phyloP scores from a whole-genome alignment of 2,888 invertebrate genomes.

The Eueremaeus valkanovi region DNA sequence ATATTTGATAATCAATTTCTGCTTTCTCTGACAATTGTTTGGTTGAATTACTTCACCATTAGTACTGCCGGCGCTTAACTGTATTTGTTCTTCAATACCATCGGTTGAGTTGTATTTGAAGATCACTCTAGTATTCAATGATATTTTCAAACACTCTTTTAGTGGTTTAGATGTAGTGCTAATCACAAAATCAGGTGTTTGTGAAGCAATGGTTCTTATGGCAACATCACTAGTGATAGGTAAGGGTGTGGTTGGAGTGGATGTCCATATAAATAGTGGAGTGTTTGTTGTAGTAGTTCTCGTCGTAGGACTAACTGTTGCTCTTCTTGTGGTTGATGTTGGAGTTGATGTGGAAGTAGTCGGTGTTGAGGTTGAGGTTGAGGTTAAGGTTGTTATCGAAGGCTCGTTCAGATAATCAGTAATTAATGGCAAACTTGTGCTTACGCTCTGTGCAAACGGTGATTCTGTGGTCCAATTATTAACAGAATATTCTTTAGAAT shows the following conservation, averaged over 20 bases:
- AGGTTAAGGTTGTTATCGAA: background rate
- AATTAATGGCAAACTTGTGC: background rate
- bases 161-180: background rate
- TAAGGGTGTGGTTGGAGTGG: background rate
- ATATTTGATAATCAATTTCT: background rate
- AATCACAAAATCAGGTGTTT: background rate
- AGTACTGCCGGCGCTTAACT: background rate
- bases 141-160: background rate
- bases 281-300: background rate
- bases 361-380: background rate
- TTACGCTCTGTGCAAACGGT: background rate
- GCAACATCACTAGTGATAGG: too few relatives aligned
- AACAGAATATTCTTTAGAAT: background rate
- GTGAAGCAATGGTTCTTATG: background rate
- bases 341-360: background rate
- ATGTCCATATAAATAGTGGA: background rate
- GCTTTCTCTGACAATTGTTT: background rate
- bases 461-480: background rate
- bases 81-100: background rate
- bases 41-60: background rate
- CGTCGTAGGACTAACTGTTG: background rate
- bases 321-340: background rate
- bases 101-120: conserved; percentile 1
- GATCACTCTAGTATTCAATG: background rate
- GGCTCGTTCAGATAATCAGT: background rate